Evolutionary conservation across 2,113 vertebrate genomes (phyloP), one percentile per base, ranked within the genome.

Genomic region (Poeciliopsis retropinna): DNA sequence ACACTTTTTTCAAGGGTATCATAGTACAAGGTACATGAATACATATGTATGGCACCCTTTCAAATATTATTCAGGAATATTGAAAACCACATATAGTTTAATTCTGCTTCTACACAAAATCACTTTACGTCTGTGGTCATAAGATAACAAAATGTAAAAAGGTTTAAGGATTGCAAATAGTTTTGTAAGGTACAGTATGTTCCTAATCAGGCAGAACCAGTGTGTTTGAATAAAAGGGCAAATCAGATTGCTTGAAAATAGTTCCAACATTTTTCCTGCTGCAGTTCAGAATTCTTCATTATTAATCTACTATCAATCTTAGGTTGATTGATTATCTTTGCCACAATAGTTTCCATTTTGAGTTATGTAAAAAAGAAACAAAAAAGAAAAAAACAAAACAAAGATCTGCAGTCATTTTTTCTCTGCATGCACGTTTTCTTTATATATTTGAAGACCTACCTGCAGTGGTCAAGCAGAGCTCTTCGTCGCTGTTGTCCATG

Each of bases 401-500:
- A 37, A 37, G 9, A 37, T 37, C 10, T 37, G 34, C 34, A 37
- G 10, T 37, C 34, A 37, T 13, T 19, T 22, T 54, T 6, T 15
- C 14, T 25, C 8, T 67, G 27, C 15, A 39, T 30, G 5, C 29
- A 37, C 22, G 51, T 28, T 11, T 19, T 2, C 13, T 28, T 67
- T 25, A 14, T 2, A 37, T 15, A 32, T 69, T 39, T 8, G 14
- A n/a, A 10, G 44, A 54, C 86, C 76, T 95, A 99, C 98, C 97
- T 94, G 96, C 96, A 66, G 96, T 95, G 60, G 92, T 97, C 31
- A 96, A 95, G 3, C 98, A 99, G 92, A 95, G 94, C 79, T 98
- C 97, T 69, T 99, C 98, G 0, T 99, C 97, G 0, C 97, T 99
- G 94, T 97, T 99, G 92, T 99, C 98, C 30, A 96, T 96, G 83